A percentile compares a stretch with the other conserved stretches of the same genome.
phyloP scores from a whole-genome alignment of 2,797 vertebrate genomes.

The Hafferia zeledoni region DNA sequence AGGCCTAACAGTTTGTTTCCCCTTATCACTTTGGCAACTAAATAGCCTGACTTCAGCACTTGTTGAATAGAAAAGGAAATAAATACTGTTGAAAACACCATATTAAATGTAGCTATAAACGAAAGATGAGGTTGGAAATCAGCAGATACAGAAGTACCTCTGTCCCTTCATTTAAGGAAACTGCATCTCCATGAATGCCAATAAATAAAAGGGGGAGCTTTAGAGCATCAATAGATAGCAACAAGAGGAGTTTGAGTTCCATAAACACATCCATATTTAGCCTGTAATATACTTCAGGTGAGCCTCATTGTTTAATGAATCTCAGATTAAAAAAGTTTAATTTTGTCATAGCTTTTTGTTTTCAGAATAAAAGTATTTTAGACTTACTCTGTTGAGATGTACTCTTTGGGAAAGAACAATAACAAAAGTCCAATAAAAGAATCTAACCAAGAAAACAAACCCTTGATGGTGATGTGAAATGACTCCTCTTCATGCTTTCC shows the following conservation, averaged over 20 bases:
- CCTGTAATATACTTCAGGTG: neutral
- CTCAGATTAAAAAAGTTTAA: neutral
- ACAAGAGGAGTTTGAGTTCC: neutral
- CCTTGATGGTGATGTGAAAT: neutral
- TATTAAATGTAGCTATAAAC: neutral
- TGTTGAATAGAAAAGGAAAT: neutral
- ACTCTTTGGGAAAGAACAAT: neutral
- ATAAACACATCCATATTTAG: neutral
- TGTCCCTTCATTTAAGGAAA: neutral
- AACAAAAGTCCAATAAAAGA: neutral
- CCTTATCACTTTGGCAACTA: neutral
- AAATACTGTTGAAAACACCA: neutral
- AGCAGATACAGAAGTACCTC: neutral
- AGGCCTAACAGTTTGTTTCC: neutral
- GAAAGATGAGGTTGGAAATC: neutral
- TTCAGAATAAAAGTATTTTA: neutral
- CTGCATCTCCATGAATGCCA: neutral
- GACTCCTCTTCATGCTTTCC: neutral
- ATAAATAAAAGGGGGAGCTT: neutral
- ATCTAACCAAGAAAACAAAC: neutral
- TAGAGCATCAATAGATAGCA: neutral
- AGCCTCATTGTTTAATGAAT: neutral
- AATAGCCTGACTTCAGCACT: neutral
- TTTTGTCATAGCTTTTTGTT: neutral
- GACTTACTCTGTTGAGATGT: neutral